A percentile compares a stretch with the other conserved stretches of the same genome.
Conservation (phyloP, 2,113 vertebrate genomes). For the Piprites chloris region DNA sequence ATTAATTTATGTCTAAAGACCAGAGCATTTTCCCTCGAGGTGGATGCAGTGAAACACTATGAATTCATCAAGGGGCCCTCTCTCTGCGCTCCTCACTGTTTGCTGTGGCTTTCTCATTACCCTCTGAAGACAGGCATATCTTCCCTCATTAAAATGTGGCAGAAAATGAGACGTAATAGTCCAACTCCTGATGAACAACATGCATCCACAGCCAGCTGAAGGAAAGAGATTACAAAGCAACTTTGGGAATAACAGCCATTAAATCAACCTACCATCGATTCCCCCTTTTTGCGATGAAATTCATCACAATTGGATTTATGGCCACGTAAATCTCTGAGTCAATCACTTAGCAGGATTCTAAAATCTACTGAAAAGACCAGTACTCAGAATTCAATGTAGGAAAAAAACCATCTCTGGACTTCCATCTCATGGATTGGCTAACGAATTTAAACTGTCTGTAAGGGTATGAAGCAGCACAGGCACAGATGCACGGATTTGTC, state of each 20-base stretch:
- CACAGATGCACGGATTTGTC: not conserved
- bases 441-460: not conserved
- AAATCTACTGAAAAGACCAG: not conserved
- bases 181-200: not conserved
- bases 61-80: not conserved
- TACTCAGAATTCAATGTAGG: not conserved
- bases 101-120: not conserved
- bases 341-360: not conserved
- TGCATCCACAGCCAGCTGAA: not conserved
- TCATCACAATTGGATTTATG: not conserved
- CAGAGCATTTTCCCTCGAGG: not conserved
- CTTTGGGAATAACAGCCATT: not conserved
- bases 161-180: not conserved
- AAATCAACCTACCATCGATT: not conserved
- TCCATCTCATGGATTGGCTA: not conserved
- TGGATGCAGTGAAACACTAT: not conserved
- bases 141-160: not conserved
- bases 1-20: not conserved
- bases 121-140: not conserved
- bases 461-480: not conserved
- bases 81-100: not conserved
- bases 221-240: not conserved
- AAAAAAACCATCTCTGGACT: not conserved
- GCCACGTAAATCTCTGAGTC: rapidly evolving
- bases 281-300: not conserved